Evolutionary conservation across 2,113 vertebrate species (phyloP), one percentile per base, ranked within the genome.

Genomic region (Podilymbus podiceps): DNA sequence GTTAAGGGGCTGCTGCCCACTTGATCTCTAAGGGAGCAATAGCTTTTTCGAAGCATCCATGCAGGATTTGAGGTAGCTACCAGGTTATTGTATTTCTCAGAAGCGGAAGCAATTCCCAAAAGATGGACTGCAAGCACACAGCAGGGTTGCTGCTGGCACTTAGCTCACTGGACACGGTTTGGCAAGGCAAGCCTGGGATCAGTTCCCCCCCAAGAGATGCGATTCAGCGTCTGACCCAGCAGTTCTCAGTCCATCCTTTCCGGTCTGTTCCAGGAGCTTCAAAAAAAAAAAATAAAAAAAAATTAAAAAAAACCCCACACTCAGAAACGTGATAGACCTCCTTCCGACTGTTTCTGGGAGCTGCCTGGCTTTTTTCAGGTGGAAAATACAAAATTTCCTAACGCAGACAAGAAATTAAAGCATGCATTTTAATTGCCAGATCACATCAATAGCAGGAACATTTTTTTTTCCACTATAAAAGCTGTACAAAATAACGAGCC

Each of bases 1-100:
- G 97, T 97, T 94, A 90, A 96, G 90, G 89, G 93, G 95, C 97
- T 93, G 96, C 97, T 98, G 98, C 98, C 97, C 98, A 95, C 96
- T 97, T 97, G 96, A 96, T 97, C 97, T 98, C 97, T 84, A 68
- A 66, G 93, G 97, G 94, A 97, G 92, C 66, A 71, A 33, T 53
- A 56, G 96, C 85, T 74, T 85, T 90, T 93, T 68, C n/a, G 8
- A 53, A 46, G 90, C 94, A 89, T 91, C 85, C 95, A 93, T 95
- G 69, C 93, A 84, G 87, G 87, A 66, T 55, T 64, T 1, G 30
- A 95, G 84, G 85, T 71, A 21, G 89, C 87, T 94, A 87, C 81
- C 58, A 76, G 79, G 8, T 73, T 38, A 23, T 47, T 42, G 49
- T 8, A 3, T 66, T 73, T 69, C 69, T 81, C 85, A 3, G 90